A percentile compares a stretch with the other conserved stretches of the same genome.
phyloP scores from a whole-genome alignment of 2,113 vertebrate genomes.

The Charadrius vociferus region DNA sequence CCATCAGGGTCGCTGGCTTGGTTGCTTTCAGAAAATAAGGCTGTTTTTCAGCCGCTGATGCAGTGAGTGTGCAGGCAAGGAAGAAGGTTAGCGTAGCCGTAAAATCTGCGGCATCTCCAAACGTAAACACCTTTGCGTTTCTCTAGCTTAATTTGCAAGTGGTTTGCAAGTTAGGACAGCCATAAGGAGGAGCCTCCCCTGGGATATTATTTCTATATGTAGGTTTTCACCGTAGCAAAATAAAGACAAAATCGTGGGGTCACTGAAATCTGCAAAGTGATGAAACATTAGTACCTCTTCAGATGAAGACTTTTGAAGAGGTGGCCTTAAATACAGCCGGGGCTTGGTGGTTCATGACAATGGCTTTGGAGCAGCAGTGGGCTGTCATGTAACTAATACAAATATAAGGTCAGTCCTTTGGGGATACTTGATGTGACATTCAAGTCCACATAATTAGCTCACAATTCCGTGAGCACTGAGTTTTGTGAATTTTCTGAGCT shows the following conservation, averaged over 20 bases:
- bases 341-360: not conserved
- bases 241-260: not conserved
- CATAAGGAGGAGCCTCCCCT: not conserved
- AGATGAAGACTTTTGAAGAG: not conserved
- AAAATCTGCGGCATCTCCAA: not conserved
- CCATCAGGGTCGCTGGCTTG: not conserved
- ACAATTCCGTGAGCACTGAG: not conserved
- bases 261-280: accelerated
- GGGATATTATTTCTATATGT: not conserved
- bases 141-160: not conserved
- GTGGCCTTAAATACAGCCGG: not conserved
- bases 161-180: not conserved
- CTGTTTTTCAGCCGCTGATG: not conserved
- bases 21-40: not conserved
- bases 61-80: not conserved
- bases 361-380: not conserved
- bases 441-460: constrained; percentile 8
- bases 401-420: constrained; percentile 19
- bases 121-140: not conserved
- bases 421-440: not conserved
- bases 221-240: not conserved
- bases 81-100: accelerated
- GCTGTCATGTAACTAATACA: constrained; percentile 6
- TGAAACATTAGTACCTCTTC: not conserved
- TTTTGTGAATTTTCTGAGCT: constrained; percentile 14